Evolutionary conservation across 2,888 invertebrate genomes (phyloP), one percentile per base, ranked within the genome.

Genomic region (Cantharis nigra): DNA sequence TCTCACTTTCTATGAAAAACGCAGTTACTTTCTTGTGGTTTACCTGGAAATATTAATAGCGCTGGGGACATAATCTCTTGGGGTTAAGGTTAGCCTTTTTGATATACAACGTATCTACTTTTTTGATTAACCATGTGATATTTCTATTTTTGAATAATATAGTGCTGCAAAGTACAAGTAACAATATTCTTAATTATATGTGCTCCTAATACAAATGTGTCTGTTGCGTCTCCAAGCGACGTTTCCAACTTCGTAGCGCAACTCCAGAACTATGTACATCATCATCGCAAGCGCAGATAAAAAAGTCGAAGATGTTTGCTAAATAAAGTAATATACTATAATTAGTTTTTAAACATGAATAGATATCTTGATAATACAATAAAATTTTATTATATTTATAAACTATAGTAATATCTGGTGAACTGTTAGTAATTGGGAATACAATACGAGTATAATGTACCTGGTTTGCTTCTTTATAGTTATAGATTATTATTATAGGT

Each of bases 211-310:
- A 70, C 16, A 77, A 80, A 78, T 71, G 77, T 80, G 83, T 78
- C 80, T 81, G 72, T 77, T 83, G 83, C 83, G 83, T 82, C 83
- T 81, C 81, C 81, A 75, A 75, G 80, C 80, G 79, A 81, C 81
- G 83, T 82, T 83, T 80, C 74, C 63, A 75, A 81, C 70, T 65
- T 72, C 71, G 71, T 71, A 80, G 83, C 83, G 83, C 83, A 83
- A 81, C 83, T 83, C 82, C 78, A 30, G 71, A 18, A 65, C 70
- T 30, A 30, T 11, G 26, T 30, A 18, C 30, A 70, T 14, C 33
- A 63, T 74, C 64, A 72, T 73, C 80, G 79, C 80, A 80, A 79
- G 79, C 81, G 81, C 81, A 81, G 70, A 71, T 65, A 71, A 20
- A 74, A 70, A 64, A 67, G 65, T 23, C 65, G 49, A 49, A 49